Percentiles rank a stretch among this genome's conserved stretches.
Conservation (phyloP, 2,888 invertebrate species). For the Erebia epiphron region DNA sequence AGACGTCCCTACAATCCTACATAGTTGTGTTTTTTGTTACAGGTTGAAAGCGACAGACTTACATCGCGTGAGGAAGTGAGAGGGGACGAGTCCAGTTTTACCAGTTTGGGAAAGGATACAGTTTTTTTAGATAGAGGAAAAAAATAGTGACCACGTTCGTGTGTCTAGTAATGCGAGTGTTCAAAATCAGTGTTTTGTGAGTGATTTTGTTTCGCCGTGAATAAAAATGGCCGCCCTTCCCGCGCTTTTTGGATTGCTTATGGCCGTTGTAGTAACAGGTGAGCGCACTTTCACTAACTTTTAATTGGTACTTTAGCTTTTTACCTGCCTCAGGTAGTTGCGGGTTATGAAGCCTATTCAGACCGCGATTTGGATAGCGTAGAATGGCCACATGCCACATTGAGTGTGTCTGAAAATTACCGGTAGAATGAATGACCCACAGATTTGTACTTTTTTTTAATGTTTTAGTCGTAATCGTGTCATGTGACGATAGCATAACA, state of each 20-base stretch:
- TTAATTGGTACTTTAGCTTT: slow-evolving; percentile 8
- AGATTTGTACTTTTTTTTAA: no score
- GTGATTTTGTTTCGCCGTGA: slow-evolving; percentile 50
- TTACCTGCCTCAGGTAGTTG: background rate
- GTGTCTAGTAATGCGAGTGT: slow-evolving; percentile 69
- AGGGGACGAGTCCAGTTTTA: slow-evolving; percentile 61
- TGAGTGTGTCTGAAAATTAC: no score
- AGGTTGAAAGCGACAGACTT: slow-evolving; percentile 59
- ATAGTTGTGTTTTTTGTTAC: slow-evolving; percentile 69
- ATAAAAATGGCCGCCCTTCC: slow-evolving; percentile 73
- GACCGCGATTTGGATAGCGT: background rate
- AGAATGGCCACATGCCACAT: background rate
- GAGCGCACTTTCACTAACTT: slow-evolving; percentile 42
- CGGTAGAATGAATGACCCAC: no score
- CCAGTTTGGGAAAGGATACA: slow-evolving; percentile 53
- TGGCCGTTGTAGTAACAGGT: slow-evolving; percentile 70
- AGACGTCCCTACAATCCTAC: slow-evolving; percentile 48
- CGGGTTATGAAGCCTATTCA: background rate
- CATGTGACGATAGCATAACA: no score
- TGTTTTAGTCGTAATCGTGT: no score
- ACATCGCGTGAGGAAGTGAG: slow-evolving; percentile 48
- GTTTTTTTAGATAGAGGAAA: slow-evolving; percentile 47
- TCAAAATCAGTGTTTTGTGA: slow-evolving; percentile 59
- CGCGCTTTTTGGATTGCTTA: slow-evolving; percentile 72
- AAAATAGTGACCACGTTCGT: slow-evolving; percentile 56